Percentiles rank a stretch among this genome's conserved stretches.
These are phyloP conservation scores for Pogonocichla stellata DNA, from an alignment of 2,113 vertebrate species.

Conservation along the genomic window DNA sequence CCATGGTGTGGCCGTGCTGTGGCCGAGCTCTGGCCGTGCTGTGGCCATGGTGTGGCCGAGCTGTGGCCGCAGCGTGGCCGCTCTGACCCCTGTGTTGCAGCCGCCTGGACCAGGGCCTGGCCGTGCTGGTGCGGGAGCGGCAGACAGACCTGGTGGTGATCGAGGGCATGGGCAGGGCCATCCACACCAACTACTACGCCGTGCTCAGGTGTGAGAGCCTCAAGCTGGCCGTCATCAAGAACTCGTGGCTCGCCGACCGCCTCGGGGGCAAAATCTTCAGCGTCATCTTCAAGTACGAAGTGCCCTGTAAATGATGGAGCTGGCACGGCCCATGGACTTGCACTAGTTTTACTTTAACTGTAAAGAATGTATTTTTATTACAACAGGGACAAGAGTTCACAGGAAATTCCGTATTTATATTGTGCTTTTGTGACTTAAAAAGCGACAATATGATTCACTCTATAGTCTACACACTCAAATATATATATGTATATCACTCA, in stretches of 20 bases:
- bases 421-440: conserved; percentile 68
- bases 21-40: too few species aligned
- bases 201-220: conserved; percentile 91
- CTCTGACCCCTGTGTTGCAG: conserved; percentile 60
- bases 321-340: conserved; percentile 30
- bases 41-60: not conserved
- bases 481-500: conserved; percentile 73
- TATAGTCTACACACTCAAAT: conserved; percentile 62
- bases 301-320: conserved; percentile 71
- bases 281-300: conserved; percentile 97
- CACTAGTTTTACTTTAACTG: conserved; percentile 62
- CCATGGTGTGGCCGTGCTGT: too few species aligned
- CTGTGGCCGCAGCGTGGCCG: too few species aligned
- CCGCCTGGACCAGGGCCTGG: conserved; percentile 92
- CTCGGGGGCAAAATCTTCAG: conserved; percentile 96
- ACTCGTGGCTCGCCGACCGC: conserved; percentile 95
- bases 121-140: conserved; percentile 84
- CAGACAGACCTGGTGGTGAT: conserved; percentile 93
- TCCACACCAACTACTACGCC: conserved; percentile 96
- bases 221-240: conserved; percentile 96
- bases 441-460: conserved; percentile 60
- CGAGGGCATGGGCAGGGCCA: conserved; percentile 96
- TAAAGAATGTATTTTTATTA: conserved; percentile 72
- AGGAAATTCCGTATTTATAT: conserved; percentile 62
- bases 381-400: conserved; percentile 48